These are phyloP conservation scores for Pemphigus obesinymphae DNA, from an alignment of 1,140 invertebrate species.

Conservation along the genomic window DNA sequence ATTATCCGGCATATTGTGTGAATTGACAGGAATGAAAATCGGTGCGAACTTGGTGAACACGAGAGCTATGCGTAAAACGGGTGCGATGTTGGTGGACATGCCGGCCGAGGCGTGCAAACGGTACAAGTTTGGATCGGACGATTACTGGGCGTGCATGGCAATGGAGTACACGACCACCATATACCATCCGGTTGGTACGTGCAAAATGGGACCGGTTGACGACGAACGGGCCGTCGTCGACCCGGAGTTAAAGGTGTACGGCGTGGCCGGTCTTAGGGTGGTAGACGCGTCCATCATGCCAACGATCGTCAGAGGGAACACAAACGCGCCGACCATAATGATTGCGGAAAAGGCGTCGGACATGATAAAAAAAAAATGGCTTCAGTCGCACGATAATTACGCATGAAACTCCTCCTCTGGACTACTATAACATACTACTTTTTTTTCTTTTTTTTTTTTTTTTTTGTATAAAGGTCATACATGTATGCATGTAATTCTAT, in stretches of 20 bases:
- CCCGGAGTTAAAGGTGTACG: slow-evolving; percentile 52
- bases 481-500: too few relatives aligned
- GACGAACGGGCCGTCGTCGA: slow-evolving; percentile 54
- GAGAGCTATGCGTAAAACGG: slow-evolving; percentile 53
- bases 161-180: slow-evolving; percentile 79
- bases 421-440: too few relatives aligned
- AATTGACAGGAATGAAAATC: slow-evolving; percentile 39
- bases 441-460: too few relatives aligned
- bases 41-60: slow-evolving; percentile 39
- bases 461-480: too few relatives aligned
- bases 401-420: too few relatives aligned
- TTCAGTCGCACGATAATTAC: background rate
- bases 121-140: slow-evolving; percentile 68
- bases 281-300: slow-evolving; percentile 54
- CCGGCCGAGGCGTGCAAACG: slow-evolving; percentile 72
- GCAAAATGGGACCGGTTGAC: slow-evolving; percentile 53
- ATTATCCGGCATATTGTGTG: too few relatives aligned
- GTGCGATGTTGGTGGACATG: slow-evolving; percentile 64
- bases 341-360: slow-evolving; percentile 58
- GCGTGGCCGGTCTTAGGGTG: slow-evolving; percentile 50
- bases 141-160: slow-evolving; percentile 76
- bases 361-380: slow-evolving; percentile 52
- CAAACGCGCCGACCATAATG: slow-evolving; percentile 58
- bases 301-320: slow-evolving; percentile 55
- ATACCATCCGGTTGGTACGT: slow-evolving; percentile 69